Conservation (phyloP, 2,797 vertebrate genomes). For the Hylomyscus alleni region DNA sequence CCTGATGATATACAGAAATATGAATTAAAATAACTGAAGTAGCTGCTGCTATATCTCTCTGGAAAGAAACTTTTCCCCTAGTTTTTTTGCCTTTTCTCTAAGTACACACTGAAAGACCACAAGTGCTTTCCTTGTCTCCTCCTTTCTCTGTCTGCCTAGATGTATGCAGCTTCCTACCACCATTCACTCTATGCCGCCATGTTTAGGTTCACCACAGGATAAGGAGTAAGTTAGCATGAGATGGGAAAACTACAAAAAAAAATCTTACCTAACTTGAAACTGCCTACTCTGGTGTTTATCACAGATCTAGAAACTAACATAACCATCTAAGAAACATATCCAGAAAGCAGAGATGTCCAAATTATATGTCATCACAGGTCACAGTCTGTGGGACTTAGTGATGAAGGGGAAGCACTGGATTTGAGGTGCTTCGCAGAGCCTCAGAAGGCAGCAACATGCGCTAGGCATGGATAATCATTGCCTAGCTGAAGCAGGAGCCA, state of each 20-base stretch:
- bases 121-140: neutral
- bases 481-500: accelerated
- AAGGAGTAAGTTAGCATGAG: neutral
- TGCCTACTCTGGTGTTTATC: neutral
- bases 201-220: neutral
- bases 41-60: too few species aligned
- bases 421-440: neutral
- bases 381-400: neutral
- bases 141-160: neutral
- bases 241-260: neutral
- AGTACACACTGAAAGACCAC: neutral
- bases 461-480: neutral
- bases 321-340: neutral
- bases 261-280: neutral
- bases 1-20: neutral
- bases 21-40: neutral
- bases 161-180: neutral
- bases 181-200: too few species aligned
- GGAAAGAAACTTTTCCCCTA: neutral
- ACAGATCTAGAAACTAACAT: neutral
- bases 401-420: neutral
- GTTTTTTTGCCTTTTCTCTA: neutral
- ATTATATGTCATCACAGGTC: neutral
- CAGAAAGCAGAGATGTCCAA: neutral
- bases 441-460: neutral